Base-by-base conservation (phyloP, 2,888 invertebrate species). In the Taenaris catops region DNA sequence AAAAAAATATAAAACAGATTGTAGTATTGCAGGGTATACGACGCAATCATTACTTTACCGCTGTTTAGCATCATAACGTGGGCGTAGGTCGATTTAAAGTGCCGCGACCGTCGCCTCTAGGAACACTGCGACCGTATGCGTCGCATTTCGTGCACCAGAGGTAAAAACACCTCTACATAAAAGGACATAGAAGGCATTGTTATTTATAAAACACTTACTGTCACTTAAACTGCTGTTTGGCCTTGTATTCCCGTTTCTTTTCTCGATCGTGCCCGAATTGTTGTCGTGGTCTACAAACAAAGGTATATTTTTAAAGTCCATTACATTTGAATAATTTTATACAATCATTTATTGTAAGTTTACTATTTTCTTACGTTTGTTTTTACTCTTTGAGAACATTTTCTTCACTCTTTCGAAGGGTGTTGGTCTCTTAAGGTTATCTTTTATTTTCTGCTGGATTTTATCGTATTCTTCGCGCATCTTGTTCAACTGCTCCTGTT, bases 401-500 rank as follows among this genome's bases (percentile, higher is more conserved):
- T 91, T 93, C 65, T 89, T 91, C 8, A 95, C 90, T 42, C 93
- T 88, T 43, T 96, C 95, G 50, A 95, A 94, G 0, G 95, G 94
- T 0, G 94, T 94, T 0, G 93, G 91, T 21, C 94, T 89, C 55
- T 93, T 94, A 76, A 93, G 88, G 11, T 92, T 89, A 1, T 91
- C 91, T 60, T 93, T 94, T 58, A 95, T 90, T 51, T 91, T 91
- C 28, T 91, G 91, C 55, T 96, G 95, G 48, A 96, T 93, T 58
- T 92, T 91, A 45, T 96, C 95, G 53, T 96, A 96, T 53, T 94
- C 93, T 11, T 91, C 90, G 24, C 95, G 84, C 92, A 96, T 92
- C 53, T 92, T 91, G 42, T 91, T 91, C 37, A 96, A 78, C 56
- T 95, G 94, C 33, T 94, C 93, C 63, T 95, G 93, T 59, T 95